A percentile compares a stretch with the other conserved stretches of the same genome.
These are phyloP conservation scores for Athrips mouffetella DNA, from an alignment of 2,888 invertebrate genomes.

Conservation along the genomic window DNA sequence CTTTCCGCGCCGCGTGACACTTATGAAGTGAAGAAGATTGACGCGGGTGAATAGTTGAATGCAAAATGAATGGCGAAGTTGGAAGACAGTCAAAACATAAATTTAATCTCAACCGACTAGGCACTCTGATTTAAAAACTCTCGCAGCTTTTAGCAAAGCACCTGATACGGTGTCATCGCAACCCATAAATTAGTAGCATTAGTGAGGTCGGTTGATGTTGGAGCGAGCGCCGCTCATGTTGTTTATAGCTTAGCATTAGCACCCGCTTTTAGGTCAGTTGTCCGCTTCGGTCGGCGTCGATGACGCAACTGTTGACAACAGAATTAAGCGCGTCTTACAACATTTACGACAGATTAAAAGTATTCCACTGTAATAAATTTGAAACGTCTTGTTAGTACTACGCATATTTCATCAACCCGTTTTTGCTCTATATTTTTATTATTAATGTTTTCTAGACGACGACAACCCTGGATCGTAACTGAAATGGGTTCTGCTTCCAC, in stretches of 20 bases:
- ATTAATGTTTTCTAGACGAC: conserved; percentile 1
- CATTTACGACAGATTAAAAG: conserved; percentile 21
- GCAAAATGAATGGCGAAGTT: not conserved
- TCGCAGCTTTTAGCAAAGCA: too few species aligned
- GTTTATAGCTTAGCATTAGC: conserved; percentile 20
- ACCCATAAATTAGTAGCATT: conserved; percentile 4
- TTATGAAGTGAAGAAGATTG: not conserved
- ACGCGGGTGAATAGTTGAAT: not conserved
- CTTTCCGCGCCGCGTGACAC: not conserved
- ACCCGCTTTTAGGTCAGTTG: conserved; percentile 22
- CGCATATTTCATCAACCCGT: conserved; percentile 1
- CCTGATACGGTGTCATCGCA: conserved; percentile 8
- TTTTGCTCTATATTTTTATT: not conserved
- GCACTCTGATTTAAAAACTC: too few species aligned
- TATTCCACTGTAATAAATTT: conserved; percentile 9
- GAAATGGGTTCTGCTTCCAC: conserved; percentile 21
- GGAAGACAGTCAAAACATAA: too few species aligned
- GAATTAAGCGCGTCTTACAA: conserved; percentile 20
- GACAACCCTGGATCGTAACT: conserved; percentile 17
- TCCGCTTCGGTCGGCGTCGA: too few species aligned
- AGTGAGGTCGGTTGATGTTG: conserved; percentile 4
- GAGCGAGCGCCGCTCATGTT: conserved; percentile 2
- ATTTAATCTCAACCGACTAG: too few species aligned
- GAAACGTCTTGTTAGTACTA: conserved; percentile 1
- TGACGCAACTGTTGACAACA: conserved; percentile 25